These are phyloP conservation scores for Crotalus viridis DNA, from an alignment of 2,113 vertebrate species.

Conservation along the genomic window DNA sequence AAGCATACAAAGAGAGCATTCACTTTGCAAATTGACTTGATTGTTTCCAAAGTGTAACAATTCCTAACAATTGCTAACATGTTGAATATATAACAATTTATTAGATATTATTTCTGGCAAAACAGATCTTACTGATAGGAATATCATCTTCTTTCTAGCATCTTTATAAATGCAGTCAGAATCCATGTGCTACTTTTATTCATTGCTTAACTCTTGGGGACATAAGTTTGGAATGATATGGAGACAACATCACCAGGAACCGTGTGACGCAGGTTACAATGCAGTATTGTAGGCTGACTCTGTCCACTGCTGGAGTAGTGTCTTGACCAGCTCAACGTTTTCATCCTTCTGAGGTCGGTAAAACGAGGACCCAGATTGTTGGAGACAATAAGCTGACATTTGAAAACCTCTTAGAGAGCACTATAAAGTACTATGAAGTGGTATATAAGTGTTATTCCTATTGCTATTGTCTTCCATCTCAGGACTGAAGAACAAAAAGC, in stretches of 20 bases:
- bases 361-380: no score
- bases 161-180: constrained; percentile 6
- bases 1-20: not conserved
- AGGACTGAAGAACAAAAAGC: not conserved
- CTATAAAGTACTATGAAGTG: no score
- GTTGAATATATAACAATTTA: constrained; percentile 5
- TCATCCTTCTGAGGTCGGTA: no score
- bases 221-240: not conserved
- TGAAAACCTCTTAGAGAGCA: no score
- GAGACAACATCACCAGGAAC: not conserved
- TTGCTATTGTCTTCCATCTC: not conserved
- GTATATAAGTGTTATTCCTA: no score
- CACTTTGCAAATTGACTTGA: not conserved
- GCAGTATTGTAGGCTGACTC: no score
- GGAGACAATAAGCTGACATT: no score
- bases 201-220: not conserved
- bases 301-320: no score
- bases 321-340: no score
- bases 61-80: not conserved
- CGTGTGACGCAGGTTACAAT: no score
- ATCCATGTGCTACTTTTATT: not conserved
- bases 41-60: constrained; percentile 9
- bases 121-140: not conserved
- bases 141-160: not conserved
- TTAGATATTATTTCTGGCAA: not conserved